Evolutionary conservation across 1,140 invertebrate genomes (phyloP), one percentile per base, ranked within the genome.

Genomic region (Bombus balteatus): DNA sequence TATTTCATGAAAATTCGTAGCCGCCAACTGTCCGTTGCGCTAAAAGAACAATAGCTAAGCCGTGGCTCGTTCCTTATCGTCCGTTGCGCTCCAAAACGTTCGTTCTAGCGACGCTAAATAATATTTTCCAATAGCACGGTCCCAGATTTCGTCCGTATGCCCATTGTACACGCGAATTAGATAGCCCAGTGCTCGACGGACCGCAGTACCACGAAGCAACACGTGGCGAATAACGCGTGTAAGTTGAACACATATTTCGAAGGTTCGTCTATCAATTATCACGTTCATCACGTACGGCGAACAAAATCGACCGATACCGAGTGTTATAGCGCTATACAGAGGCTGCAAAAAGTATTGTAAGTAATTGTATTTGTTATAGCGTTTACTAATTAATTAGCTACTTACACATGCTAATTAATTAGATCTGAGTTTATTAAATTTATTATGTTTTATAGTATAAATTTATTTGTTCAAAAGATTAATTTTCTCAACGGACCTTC

Each of bases 71-170:
- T 28, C 53, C 15, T 72, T 47, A 41, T 57, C 47, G 66, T 81
- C 79, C 43, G 79, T 70, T 57, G 79, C 25, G 10, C 18, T 32
- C 32, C n/a, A 66, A 66, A 66, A 66, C 15, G 32, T 18, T 57
- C 79, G 47, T 39, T 57, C 79, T 57, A 81, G 6, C 65, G 68
- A 25, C 4, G 79, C 47, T 81, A 81, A 81, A 71, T 53, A 81
- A 81, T 71, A 81, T 81, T 81, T 81, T 57, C 68, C 79, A 28
- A 57, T 81, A 81, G 15, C 15, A 37, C 65, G 78, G 12, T 47
- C 22, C 62, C 8, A 28, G 37, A 39, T 32, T 37, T 25, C 25
- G 15, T 77, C 34, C 18, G 10, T 62, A 22, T 25, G 32, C 10
- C 0, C 25, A 81, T 57, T 59, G 18, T 81, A 34, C 8, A 18